Base-by-base conservation (phyloP, 2,888 invertebrate genomes). In the Ecdyonurus torrentis region DNA sequence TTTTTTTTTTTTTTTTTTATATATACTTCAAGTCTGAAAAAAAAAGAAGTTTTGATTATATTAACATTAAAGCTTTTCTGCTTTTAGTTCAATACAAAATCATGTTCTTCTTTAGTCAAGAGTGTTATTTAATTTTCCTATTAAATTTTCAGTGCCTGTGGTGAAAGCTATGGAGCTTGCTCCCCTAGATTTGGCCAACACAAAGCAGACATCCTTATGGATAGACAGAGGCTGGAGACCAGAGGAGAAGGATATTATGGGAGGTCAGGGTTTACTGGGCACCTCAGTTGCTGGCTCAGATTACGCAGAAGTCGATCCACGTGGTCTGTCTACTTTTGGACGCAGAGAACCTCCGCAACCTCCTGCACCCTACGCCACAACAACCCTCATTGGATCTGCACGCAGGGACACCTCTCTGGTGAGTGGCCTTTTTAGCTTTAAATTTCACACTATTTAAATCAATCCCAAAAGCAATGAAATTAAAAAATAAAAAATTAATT, bases 301-400 rank as follows among this genome's bases (percentile, higher is more conserved):
- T 73, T 85, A 85, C 70, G 85, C 85, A 2, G 84, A 85, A 74
- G 84, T 85, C 37, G 76, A 77, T 66, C 74, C 75, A n/a, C 70
- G 76, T 23, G 84, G 82, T 70, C 75, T 87, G 73, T 85, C 85
- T 63, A 86, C 86, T 0, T 87, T 87, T 72, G 74, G 75, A 1
- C 66, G 66, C n/a, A 67, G 69, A 61, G 81, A 81, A 63, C 79
- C 82, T 10, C 82, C 82, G 67, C 62, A 64, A 25, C 83, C 83
- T 1, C 83, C 84, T 1, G 85, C 85, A 65, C 85, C 88, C 1
- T 89, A 88, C 68, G 88, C 89, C 2, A 87, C 88, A 0, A 87
- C 87, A 63, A 87, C 87, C 75, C 76, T 87, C 52, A 78, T 86
- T 66, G 75, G 77, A 52, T 73, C 74, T 1, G 73, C 10, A 5